Conservation (phyloP, 1,140 invertebrate genomes). For the Trichonephila clavata region DNA sequence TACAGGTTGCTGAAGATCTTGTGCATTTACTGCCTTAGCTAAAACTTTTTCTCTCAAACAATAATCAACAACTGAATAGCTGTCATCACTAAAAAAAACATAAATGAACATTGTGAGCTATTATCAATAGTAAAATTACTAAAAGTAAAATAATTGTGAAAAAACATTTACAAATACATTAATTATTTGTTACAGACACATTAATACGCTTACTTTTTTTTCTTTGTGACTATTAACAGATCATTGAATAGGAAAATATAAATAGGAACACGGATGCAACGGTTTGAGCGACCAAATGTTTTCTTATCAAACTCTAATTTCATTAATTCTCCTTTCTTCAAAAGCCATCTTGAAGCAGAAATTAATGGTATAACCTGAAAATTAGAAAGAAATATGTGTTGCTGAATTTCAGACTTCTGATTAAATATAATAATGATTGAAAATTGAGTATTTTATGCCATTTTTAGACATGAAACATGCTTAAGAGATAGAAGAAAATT, state of each 20-base stretch:
- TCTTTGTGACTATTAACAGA: slow-evolving; percentile 93
- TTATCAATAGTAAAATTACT: background rate
- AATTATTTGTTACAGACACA: background rate
- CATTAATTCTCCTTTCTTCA: slow-evolving; percentile 91
- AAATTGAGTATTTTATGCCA: too few species aligned
- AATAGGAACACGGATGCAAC: slow-evolving; percentile 84
- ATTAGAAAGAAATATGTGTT: background rate
- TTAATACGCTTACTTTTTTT: slow-evolving; percentile 83
- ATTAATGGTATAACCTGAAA: slow-evolving; percentile 84
- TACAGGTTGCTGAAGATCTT: slow-evolving; percentile 81
- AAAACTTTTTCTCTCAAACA: slow-evolving; percentile 90
- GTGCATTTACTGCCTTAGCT: slow-evolving; percentile 82
- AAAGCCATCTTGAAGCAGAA: slow-evolving; percentile 88
- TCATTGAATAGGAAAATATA: slow-evolving; percentile 95
- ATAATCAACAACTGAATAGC: slow-evolving; percentile 89
- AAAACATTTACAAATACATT: too few species aligned
- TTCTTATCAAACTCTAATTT: slow-evolving; percentile 89
- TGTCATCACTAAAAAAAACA: slow-evolving; percentile 85
- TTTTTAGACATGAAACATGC: too few species aligned
- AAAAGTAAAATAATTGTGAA: background rate
- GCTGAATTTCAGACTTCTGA: too few species aligned
- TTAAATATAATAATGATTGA: too few species aligned
- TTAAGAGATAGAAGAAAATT: too few species aligned
- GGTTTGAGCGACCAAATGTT: slow-evolving; percentile 88
- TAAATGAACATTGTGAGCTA: background rate